phyloP scores from a whole-genome alignment of 2,888 invertebrate genomes.

The Blastobasis lacticolella region DNA sequence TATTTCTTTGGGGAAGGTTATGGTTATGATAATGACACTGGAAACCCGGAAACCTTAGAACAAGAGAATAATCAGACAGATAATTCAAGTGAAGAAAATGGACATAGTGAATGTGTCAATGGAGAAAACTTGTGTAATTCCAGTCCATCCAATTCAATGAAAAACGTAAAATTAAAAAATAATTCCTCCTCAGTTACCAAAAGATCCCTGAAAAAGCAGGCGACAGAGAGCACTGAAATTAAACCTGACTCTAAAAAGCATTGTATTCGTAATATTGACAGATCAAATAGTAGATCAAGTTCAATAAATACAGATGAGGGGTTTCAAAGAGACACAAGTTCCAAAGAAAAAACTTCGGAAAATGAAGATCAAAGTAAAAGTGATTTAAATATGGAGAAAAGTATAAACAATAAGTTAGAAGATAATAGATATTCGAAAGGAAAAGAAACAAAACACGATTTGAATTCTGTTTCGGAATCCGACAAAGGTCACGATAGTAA shows the following conservation, averaged over 20 bases:
- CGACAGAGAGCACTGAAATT: slow-evolving; percentile 47
- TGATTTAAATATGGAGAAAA: slow-evolving; percentile 38
- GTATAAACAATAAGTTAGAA: slow-evolving; percentile 45
- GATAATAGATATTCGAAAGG: slow-evolving; percentile 35
- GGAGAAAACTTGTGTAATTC: slow-evolving; percentile 40
- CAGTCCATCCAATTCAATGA: slow-evolving; percentile 42
- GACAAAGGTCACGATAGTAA: slow-evolving; percentile 55
- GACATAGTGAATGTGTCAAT: slow-evolving; percentile 49
- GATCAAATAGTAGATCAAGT: slow-evolving; percentile 43
- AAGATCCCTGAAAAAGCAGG: slow-evolving; percentile 55
- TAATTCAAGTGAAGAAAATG: slow-evolving; percentile 44
- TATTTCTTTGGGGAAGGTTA: slow-evolving; percentile 81
- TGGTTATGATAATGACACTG: slow-evolving; percentile 82
- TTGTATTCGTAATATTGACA: slow-evolving; percentile 50
- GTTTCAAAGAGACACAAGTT: slow-evolving; percentile 35
- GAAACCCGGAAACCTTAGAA: slow-evolving; percentile 73
- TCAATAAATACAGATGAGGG: slow-evolving; percentile 34
- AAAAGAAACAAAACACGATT: slow-evolving; percentile 39
- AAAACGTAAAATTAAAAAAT: slow-evolving; percentile 44
- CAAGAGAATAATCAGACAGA: slow-evolving; percentile 35
- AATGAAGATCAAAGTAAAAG: slow-evolving; percentile 44
- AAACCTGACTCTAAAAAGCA: slow-evolving; percentile 60
- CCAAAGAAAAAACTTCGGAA: slow-evolving; percentile 48
- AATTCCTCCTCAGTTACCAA: slow-evolving; percentile 41
- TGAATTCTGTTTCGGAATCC: slow-evolving; percentile 41